Evolutionary conservation across 2,797 vertebrate genomes (phyloP).

Genomic region (Tiaroga cobitis): DNA sequence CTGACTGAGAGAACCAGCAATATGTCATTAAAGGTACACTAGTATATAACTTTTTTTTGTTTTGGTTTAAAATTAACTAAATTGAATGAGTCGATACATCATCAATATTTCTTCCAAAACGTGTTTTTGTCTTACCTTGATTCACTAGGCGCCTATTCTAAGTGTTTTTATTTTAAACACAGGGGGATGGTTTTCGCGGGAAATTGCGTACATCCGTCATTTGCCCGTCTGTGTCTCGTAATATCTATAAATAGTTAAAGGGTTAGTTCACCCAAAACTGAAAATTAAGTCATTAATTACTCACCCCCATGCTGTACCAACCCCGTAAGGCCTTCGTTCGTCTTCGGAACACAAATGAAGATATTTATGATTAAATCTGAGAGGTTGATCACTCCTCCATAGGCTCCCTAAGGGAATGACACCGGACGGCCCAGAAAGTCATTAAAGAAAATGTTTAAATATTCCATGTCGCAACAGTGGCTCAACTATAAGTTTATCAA

Average conservation of each 20-base stretch:
- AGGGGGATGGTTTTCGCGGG: background rate
- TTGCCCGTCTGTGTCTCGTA: background rate
- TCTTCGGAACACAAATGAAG: too few species aligned
- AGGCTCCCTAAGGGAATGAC: too few species aligned
- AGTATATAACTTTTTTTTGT: background rate
- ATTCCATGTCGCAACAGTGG: too few species aligned
- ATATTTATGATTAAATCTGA: too few species aligned
- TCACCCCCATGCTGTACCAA: too few species aligned
- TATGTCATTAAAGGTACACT: background rate
- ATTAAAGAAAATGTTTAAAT: too few species aligned
- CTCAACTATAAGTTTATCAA: too few species aligned
- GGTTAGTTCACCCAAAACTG: too few species aligned
- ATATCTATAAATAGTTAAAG: background rate
- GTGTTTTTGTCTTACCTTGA: background rate
- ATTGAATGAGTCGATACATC: background rate
- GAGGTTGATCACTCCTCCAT: too few species aligned
- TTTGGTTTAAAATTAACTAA: background rate
- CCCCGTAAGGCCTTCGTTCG: too few species aligned
- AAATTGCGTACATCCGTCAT: background rate
- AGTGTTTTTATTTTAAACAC: background rate
- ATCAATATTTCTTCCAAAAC: background rate
- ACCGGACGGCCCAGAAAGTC: too few species aligned
- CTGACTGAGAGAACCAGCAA: background rate
- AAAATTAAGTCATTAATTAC: too few species aligned
- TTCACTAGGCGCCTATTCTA: background rate